A percentile compares a stretch with the other conserved stretches of the same genome.
Conservation (phyloP, 1,140 invertebrate genomes). For the Drosophila dunni region DNA sequence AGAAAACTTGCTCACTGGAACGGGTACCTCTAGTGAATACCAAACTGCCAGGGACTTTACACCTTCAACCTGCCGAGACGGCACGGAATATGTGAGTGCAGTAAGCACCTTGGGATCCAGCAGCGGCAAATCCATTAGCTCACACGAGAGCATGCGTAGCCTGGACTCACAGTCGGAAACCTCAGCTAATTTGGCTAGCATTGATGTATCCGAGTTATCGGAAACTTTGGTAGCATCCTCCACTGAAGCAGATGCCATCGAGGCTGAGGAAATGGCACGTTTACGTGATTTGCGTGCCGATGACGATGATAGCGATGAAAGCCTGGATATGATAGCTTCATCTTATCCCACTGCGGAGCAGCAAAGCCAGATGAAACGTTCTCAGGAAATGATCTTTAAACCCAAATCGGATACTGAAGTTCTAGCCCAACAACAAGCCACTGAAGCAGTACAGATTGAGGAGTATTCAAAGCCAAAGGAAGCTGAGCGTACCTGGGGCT, state of each 20-base stretch:
- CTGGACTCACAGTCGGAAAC: slow-evolving; percentile 95
- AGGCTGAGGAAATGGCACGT: slow-evolving; percentile 70
- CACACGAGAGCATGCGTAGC: slow-evolving; percentile 94
- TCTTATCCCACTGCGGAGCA: slow-evolving; percentile 83
- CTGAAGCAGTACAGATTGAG: slow-evolving; percentile 64
- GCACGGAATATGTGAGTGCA: slow-evolving; percentile 94
- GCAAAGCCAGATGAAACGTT: slow-evolving; percentile 92
- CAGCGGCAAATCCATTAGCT: slow-evolving; percentile 88
- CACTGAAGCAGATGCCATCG: slow-evolving; percentile 85
- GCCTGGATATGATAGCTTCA: slow-evolving; percentile 55
- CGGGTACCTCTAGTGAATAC: slow-evolving; percentile 91
- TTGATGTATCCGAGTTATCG: slow-evolving; percentile 94
- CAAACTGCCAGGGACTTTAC: slow-evolving; percentile 93
- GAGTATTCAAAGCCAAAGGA: slow-evolving; percentile 77
- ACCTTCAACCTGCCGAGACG: slow-evolving; percentile 86
- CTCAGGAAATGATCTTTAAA: slow-evolving; percentile 95
- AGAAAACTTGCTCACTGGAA: slow-evolving; percentile 88
- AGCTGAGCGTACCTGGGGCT: slow-evolving; percentile 72
- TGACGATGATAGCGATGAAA: slow-evolving; percentile 80
- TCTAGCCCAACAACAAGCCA: slow-evolving; percentile 30
- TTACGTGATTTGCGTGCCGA: slow-evolving; percentile 67
- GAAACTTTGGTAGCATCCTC: slow-evolving; percentile 95
- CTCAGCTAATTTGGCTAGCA: slow-evolving; percentile 93
- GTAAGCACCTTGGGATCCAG: slow-evolving; percentile 86
- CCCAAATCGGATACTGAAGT: slow-evolving; percentile 85